Percentiles rank a stretch among this genome's conserved stretches.
Evolutionary conservation across 2,888 invertebrate genomes (phyloP).

Genomic region (Caenorhabditis sulstoni): DNA sequence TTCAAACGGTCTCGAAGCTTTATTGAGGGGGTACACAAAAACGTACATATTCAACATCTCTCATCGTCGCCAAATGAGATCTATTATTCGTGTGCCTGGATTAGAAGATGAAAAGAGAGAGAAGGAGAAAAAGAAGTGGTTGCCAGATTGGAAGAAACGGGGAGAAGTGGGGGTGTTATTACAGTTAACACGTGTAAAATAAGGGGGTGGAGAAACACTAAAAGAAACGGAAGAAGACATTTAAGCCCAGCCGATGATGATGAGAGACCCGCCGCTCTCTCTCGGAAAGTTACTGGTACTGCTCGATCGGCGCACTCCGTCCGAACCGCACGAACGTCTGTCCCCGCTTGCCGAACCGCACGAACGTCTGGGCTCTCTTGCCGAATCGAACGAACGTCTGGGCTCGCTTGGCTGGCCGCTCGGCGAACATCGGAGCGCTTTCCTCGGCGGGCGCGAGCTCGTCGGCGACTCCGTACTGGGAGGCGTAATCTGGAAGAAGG

Average conservation of each 20-base stretch:
- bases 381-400: conserved; percentile 62
- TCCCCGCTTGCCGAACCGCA: conserved; percentile 58
- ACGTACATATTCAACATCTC: conserved; percentile 56
- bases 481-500: conserved; percentile 48
- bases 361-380: conserved; percentile 59
- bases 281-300: conserved; percentile 9
- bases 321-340: conserved; percentile 60
- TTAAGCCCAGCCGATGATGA: conserved; percentile 45
- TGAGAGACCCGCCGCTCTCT: conserved; percentile 47
- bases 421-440: conserved; percentile 42
- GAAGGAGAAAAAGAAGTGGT: conserved; percentile 14
- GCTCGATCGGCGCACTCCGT: conserved; percentile 50
- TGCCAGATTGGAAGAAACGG: background rate
- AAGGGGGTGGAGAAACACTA: conserved; percentile 10
- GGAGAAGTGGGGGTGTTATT: conserved; percentile 15
- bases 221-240: conserved; percentile 5
- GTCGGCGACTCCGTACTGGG: conserved; percentile 35
- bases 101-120: conserved; percentile 41
- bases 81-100: conserved; percentile 52
- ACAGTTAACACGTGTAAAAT: conserved; percentile 40
- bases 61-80: conserved; percentile 55
- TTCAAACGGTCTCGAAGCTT: conserved; percentile 54
- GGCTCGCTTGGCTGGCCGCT: conserved; percentile 49
- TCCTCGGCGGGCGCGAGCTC: conserved; percentile 34
- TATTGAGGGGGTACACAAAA: conserved; percentile 55